Conservation (phyloP, 2,888 invertebrate species). For the Cryptocheilus praepositus region DNA sequence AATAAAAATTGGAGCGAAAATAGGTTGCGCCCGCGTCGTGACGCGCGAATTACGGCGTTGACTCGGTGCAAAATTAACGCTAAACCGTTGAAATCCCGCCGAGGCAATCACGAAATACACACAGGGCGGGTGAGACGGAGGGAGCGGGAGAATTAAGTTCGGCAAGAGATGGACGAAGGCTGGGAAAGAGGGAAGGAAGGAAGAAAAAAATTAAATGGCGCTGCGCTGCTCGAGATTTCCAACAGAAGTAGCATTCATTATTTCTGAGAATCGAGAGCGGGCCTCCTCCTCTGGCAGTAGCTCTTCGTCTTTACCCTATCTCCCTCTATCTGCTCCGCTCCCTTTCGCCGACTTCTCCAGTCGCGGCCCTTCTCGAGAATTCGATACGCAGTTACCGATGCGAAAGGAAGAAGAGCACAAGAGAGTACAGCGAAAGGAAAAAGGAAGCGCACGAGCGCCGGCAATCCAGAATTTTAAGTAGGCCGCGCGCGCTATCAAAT, state of each 20-base stretch:
- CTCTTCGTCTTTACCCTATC: constrained; percentile 5
- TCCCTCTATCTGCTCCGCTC: constrained; percentile 7
- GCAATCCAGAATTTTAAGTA: constrained; percentile 59
- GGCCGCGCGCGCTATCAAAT: constrained; percentile 28
- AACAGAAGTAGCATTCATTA: constrained; percentile 69
- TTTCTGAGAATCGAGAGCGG: constrained; percentile 62
- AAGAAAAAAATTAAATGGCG: constrained; percentile 44
- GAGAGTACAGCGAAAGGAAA: constrained; percentile 8
- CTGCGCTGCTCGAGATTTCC: constrained; percentile 53
- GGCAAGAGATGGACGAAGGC: constrained; percentile 14
- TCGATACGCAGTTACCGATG: constrained; percentile 54
- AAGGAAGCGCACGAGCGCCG: constrained; percentile 26
- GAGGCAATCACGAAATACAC: no score
- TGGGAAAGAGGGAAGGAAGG: constrained; percentile 26
- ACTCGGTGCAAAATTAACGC: no score
- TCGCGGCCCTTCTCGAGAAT: constrained; percentile 45
- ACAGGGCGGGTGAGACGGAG: not conserved
- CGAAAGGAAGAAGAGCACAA: constrained; percentile 22
- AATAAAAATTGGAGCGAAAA: no score
- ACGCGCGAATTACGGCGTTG: no score
- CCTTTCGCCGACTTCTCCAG: not conserved
- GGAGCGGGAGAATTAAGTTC: constrained; percentile 1
- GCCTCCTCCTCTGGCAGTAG: constrained; percentile 21
- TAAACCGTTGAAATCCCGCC: no score
- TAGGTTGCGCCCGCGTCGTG: no score